Percentiles rank a stretch among this genome's conserved stretches.
These are phyloP conservation scores for Actinemys pallida DNA, from an alignment of 2,113 vertebrate species.

Conservation along the genomic window DNA sequence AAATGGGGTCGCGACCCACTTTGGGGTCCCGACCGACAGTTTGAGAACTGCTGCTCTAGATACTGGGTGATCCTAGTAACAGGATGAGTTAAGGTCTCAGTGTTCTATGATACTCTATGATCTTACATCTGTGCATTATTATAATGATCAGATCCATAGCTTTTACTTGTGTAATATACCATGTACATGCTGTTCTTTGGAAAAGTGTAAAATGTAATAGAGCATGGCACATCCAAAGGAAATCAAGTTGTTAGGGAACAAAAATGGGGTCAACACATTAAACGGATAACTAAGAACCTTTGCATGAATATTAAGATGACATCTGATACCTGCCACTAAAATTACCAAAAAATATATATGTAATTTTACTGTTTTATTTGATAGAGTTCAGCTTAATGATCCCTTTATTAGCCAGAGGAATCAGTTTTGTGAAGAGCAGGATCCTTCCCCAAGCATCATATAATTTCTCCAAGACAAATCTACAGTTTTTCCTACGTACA, in stretches of 20 bases:
- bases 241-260: not conserved
- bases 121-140: not conserved
- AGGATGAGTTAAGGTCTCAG: not conserved
- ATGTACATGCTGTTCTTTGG: accelerated
- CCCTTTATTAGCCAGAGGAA: not conserved
- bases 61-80: not conserved
- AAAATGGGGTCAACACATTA: not conserved
- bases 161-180: accelerated
- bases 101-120: not conserved
- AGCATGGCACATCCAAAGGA: not conserved
- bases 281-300: not conserved
- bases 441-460: not conserved
- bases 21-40: too few relatives aligned
- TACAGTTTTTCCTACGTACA: not conserved
- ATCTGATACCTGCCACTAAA: not conserved
- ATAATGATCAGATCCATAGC: not conserved
- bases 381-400: not conserved
- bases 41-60: too few relatives aligned
- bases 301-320: not conserved
- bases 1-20: too few relatives aligned
- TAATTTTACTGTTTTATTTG: not conserved
- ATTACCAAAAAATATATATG: not conserved
- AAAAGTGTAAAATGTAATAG: accelerated
- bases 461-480: constrained; percentile 7
- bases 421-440: not conserved